Conservation (phyloP, 2,888 invertebrate genomes). For the Trissoscelio sp. region DNA sequence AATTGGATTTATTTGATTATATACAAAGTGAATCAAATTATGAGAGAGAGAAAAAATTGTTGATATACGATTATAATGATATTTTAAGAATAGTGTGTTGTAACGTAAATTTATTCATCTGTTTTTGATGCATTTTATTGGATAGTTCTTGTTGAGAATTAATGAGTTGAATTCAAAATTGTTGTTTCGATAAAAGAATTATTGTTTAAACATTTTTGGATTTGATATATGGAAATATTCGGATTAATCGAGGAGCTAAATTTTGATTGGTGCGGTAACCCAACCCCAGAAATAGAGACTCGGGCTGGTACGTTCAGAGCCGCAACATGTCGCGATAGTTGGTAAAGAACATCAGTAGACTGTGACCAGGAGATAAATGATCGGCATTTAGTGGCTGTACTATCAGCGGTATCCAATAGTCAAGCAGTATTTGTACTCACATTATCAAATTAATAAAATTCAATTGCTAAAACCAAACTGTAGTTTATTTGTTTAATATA, state of each 20-base stretch:
- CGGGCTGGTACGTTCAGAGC: slow-evolving; percentile 22
- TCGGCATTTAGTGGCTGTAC: slow-evolving; percentile 34
- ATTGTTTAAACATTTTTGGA: neutral
- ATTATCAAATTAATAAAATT: slow-evolving; percentile 38
- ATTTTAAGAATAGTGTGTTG: no score
- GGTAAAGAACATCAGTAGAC: slow-evolving; percentile 58
- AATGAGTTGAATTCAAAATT: no score
- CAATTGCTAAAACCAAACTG: neutral
- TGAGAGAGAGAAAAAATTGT: no score
- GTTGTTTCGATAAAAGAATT: no score
- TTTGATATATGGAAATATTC: slow-evolving; percentile 6
- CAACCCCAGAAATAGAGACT: slow-evolving; percentile 25
- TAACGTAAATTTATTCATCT: no score
- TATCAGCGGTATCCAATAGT: slow-evolving; percentile 29
- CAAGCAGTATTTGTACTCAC: slow-evolving; percentile 21
- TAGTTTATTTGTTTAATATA: neutral
- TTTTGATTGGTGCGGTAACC: slow-evolving; percentile 55
- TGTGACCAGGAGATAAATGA: slow-evolving; percentile 49
- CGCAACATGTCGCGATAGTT: slow-evolving; percentile 57
- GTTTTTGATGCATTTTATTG: no score
- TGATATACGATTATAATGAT: no score
- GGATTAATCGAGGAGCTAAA: slow-evolving; percentile 23
- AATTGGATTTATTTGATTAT: no score
- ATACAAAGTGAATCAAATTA: no score
- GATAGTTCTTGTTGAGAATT: no score